Conservation (phyloP, 2,888 invertebrate genomes). For the Chrysolina haemoptera region DNA sequence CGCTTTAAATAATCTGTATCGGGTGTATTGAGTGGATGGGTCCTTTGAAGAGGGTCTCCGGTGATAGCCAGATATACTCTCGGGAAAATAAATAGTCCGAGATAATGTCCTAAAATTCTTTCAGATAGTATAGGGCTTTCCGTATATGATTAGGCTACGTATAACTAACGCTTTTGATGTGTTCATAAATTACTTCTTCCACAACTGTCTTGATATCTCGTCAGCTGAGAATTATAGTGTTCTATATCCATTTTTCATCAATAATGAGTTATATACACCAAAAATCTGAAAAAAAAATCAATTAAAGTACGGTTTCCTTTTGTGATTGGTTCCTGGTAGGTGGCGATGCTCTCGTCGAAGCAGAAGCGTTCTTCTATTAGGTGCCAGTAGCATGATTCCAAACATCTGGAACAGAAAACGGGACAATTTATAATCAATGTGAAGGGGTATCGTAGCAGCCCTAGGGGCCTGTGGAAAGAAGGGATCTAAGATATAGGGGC, state of each 20-base stretch:
- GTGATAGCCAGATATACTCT: not conserved
- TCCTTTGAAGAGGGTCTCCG: slow-evolving; percentile 14
- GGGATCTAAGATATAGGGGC: no score
- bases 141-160: not conserved
- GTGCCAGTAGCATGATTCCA: slow-evolving; percentile 82
- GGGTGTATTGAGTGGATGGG: slow-evolving; percentile 13
- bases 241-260: no score
- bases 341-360: slow-evolving; percentile 80
- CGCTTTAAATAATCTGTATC: slow-evolving; percentile 20
- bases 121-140: not conserved
- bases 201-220: no score
- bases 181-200: no score
- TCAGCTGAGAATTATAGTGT: no score
- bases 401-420: slow-evolving; percentile 72
- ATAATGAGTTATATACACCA: no score
- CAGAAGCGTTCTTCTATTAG: slow-evolving; percentile 82
- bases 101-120: not conserved
- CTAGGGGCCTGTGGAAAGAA: no score
- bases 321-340: slow-evolving; percentile 70
- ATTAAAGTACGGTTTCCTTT: no score
- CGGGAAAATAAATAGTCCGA: slow-evolving; percentile 1
- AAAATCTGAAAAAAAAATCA: no score
- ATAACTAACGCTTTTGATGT: no score
- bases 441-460: no score
- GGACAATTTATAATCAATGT: no score